Conservation (phyloP, 2,888 invertebrate genomes). For the Sarcophaga variegata region DNA sequence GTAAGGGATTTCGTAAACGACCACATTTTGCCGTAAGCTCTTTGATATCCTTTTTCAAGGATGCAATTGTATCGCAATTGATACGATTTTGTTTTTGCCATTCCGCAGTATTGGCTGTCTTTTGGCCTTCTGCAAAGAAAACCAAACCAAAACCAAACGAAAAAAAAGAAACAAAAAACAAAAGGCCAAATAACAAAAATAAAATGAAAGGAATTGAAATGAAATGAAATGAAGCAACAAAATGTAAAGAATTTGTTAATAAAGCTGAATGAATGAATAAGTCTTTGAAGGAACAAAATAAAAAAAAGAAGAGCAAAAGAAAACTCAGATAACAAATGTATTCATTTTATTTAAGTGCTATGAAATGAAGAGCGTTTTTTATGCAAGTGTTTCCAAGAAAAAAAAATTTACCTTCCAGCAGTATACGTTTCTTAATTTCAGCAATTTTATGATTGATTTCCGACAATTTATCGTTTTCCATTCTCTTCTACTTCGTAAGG, state of each 20-base stretch:
- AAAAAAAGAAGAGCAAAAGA: neutral
- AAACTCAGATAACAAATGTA: slow-evolving; percentile 7
- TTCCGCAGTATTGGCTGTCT: slow-evolving; percentile 91
- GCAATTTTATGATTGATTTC: slow-evolving; percentile 88
- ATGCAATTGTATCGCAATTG: slow-evolving; percentile 87
- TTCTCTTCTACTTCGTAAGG: neutral
- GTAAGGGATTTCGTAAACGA: slow-evolving; percentile 78
- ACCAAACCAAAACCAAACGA: neutral
- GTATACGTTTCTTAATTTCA: slow-evolving; percentile 93
- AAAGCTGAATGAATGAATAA: neutral
- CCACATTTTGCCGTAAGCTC: slow-evolving; percentile 84
- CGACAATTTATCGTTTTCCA: slow-evolving; percentile 79
- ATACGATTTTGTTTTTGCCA: slow-evolving; percentile 89
- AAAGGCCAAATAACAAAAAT: neutral
- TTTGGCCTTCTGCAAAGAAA: slow-evolving; percentile 88
- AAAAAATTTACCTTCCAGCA: slow-evolving; percentile 86
- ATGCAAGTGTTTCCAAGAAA: too few relatives aligned
- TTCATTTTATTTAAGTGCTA: slow-evolving; percentile 12
- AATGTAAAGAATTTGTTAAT: slow-evolving; percentile 50
- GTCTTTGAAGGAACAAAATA: neutral
- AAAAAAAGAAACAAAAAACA: neutral
- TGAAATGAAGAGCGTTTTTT: slow-evolving; percentile 68
- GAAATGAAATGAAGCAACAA: neutral
- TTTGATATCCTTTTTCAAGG: slow-evolving; percentile 89
- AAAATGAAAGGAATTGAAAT: neutral